Percentiles rank a stretch among this genome's conserved stretches.
These are phyloP conservation scores for Diogma glabrata DNA, from an alignment of 2,888 invertebrate genomes.

Conservation along the genomic window DNA sequence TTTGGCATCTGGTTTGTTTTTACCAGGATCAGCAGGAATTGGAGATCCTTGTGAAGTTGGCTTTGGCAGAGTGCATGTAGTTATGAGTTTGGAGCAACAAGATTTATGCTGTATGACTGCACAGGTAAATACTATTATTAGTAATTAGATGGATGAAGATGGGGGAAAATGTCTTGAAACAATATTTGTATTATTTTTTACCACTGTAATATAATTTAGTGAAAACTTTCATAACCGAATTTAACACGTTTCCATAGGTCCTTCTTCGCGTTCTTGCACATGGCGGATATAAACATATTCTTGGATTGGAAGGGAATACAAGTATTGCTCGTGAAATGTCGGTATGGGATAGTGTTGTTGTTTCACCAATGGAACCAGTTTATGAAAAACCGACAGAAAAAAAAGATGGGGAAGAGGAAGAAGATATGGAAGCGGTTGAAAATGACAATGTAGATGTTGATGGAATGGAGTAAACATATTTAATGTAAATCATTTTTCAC, in stretches of 20 bases:
- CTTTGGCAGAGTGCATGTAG: constrained; percentile 79
- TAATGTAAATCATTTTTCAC: background rate
- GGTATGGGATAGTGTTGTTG: constrained; percentile 93
- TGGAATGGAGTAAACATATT: constrained; percentile 14
- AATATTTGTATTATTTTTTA: too few relatives aligned
- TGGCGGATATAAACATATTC: constrained; percentile 85
- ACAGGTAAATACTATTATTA: too few relatives aligned
- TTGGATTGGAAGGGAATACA: constrained; percentile 50
- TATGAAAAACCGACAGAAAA: constrained; percentile 71
- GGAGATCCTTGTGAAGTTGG: constrained; percentile 91
- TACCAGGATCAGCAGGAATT: constrained; percentile 87
- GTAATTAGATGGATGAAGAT: background rate
- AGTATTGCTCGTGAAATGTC: constrained; percentile 70
- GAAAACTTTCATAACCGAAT: too few relatives aligned
- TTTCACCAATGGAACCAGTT: constrained; percentile 87
- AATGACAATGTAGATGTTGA: constrained; percentile 36
- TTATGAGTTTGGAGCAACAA: constrained; percentile 81
- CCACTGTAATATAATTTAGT: too few relatives aligned
- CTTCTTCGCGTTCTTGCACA: constrained; percentile 80
- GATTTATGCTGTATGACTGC: constrained; percentile 90
- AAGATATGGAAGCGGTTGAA: constrained; percentile 52
- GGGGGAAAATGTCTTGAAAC: background rate
- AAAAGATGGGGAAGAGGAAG: constrained; percentile 57
- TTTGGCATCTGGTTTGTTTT: constrained; percentile 84
- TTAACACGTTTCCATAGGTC: too few relatives aligned